These are phyloP conservation scores for Sebastes kiyomatsui DNA, from an alignment of 2,797 vertebrate genomes.

Conservation along the genomic window DNA sequence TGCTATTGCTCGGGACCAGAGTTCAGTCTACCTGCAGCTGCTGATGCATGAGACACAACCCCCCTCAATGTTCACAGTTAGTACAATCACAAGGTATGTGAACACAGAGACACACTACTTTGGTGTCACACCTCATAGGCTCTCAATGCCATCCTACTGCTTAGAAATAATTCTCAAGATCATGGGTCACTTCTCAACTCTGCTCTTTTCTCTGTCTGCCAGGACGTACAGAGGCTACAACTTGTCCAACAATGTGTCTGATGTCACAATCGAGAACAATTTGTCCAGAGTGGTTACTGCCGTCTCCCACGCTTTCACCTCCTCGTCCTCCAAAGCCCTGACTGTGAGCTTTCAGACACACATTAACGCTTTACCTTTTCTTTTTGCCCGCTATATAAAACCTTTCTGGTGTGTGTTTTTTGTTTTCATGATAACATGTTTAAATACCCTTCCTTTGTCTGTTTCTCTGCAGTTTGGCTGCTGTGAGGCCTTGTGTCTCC, in stretches of 20 bases:
- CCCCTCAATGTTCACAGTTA: conserved; percentile 93
- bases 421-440: neutral
- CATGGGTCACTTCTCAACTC: neutral
- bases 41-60: conserved; percentile 97
- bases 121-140: neutral
- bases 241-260: conserved; percentile 85
- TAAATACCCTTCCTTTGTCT: neutral
- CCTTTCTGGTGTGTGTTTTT: neutral
- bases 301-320: conserved; percentile 89
- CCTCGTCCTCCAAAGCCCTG: conserved; percentile 91
- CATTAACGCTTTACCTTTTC: neutral
- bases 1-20: conserved; percentile 94
- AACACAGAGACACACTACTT: neutral
- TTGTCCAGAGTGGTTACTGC: conserved; percentile 92
- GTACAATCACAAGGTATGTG: conserved; percentile 93
- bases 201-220: neutral
- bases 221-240: conserved; percentile 96
- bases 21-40: conserved; percentile 92
- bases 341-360: conserved; percentile 81
- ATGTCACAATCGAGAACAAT: conserved; percentile 95
- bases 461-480: conserved; percentile 89
- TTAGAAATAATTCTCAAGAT: neutral
- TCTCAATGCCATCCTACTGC: neutral
- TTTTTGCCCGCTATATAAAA: neutral
- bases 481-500: conserved; percentile 93